Percentiles rank a stretch among this genome's conserved stretches.
Evolutionary conservation across 2,113 vertebrate species (phyloP).

Genomic region (Brachirus orientalis): DNA sequence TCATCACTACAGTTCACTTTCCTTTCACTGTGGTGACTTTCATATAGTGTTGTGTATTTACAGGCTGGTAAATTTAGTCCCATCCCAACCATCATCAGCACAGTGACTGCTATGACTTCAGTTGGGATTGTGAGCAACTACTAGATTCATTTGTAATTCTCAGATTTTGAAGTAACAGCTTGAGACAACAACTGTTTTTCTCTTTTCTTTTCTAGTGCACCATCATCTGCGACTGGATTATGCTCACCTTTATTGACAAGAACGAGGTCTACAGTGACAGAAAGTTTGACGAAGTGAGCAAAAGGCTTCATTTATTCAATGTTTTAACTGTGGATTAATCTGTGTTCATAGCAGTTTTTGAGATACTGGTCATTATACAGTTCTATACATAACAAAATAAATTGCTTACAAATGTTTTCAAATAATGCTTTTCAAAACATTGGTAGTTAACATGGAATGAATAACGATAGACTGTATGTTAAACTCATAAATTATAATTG

Average conservation of each 20-base stretch:
- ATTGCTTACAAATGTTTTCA: no score
- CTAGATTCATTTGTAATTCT: neutral
- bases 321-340: neutral
- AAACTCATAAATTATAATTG: no score
- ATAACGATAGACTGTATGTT: no score
- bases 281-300: constrained; percentile 90
- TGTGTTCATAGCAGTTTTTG: neutral
- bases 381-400: neutral
- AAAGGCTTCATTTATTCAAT: neutral
- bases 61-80: constrained; percentile 94
- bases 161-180: neutral
- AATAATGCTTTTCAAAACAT: no score
- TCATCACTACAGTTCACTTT: neutral
- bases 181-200: neutral
- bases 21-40: neutral
- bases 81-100: constrained; percentile 91
- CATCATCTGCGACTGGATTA: constrained; percentile 94
- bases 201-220: constrained; percentile 81
- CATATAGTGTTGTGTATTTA: constrained; percentile 19
- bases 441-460: no score
- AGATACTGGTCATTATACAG: neutral
- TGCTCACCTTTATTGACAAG: constrained; percentile 93
- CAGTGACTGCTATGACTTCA: constrained; percentile 91
- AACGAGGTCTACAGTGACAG: constrained; percentile 88
- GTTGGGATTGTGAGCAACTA: constrained; percentile 89